Base-by-base conservation (phyloP, 2,888 invertebrate species). In the Laspeyria flexula region DNA sequence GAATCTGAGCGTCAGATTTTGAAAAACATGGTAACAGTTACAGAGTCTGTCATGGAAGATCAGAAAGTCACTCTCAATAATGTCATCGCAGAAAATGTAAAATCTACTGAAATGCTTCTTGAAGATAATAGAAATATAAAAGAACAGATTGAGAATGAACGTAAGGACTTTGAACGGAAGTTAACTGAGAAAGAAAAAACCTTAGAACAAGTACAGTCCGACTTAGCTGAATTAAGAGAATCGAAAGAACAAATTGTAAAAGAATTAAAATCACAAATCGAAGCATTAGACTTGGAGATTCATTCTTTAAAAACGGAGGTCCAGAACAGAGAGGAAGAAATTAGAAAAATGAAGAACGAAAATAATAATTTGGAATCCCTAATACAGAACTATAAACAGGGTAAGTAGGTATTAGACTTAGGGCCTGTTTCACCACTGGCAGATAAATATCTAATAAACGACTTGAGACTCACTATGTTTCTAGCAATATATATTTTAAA, bases 21-120 rank as follows among this genome's bases (percentile, higher is more conserved):
- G 25, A 82, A 83, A 54, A 86, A 86, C 47, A 85, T 86, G 85
- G 76, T 86, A 3, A 76, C 85, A 1, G 84, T 86, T 0, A 86
- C 86, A 1, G 86, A 87, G 67, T 81, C 86, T 2, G 77, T 86
- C 0, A 86, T 86, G 86, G 86, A 86, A 49, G 86, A 87, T 58
- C 78, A 83, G 50, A 86, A 82, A 70, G 44, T 59, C 1, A 65
- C 61, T n/a, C 61, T 81, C 0, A 80, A 72, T 45, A 81, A 75
- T 21, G 55, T 68, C 6, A 78, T 86, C 47, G 18, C 61, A 0
- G 80, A 81, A 52, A 71, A 83, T 49, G 25, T 68, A 0, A 81
- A 75, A 57, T 48, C 58, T 1, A 80, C 73, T 55, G 78, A 80
- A 18, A 49, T 41, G 11, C 53, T 85, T 37, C 60, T 75, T 55